phyloP scores from a whole-genome alignment of 2,113 vertebrate genomes.

The Cyrtonyx montezumae region DNA sequence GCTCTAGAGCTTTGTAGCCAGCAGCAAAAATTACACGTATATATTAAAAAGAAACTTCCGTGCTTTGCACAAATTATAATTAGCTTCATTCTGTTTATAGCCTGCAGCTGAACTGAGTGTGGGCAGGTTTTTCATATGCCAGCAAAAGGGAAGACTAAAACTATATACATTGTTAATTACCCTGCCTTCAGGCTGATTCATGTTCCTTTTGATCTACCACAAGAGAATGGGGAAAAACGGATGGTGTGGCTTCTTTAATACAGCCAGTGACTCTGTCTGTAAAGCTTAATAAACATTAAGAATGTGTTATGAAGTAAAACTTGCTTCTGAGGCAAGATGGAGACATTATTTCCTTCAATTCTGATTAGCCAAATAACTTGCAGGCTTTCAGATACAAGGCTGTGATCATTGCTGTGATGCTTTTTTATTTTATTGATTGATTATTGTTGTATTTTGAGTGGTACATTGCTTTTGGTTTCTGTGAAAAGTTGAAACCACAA shows the following conservation, averaged over 20 bases:
- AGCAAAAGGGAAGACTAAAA: neutral
- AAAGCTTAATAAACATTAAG: neutral
- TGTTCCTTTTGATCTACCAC: neutral
- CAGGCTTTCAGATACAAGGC: neutral
- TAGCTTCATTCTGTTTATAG: neutral
- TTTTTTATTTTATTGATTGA: neutral
- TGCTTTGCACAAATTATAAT: neutral
- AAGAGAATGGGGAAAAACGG: neutral
- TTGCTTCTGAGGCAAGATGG: neutral
- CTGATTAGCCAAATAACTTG: neutral
- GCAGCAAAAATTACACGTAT: neutral
- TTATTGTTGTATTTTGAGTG: neutral
- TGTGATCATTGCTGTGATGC: neutral
- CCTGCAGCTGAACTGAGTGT: neutral
- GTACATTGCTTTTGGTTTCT: neutral
- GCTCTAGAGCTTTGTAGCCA: neutral
- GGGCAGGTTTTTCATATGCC: neutral
- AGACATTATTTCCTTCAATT: neutral
- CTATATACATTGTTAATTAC: constrained; percentile 20
- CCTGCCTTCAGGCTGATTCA: constrained; percentile 7
- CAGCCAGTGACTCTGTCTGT: neutral
- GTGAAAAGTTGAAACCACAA: neutral
- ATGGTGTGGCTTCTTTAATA: neutral
- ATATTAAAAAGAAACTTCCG: neutral
- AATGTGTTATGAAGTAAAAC: neutral